Evolutionary conservation across 2,888 invertebrate species (phyloP), one percentile per base, ranked within the genome.

Genomic region (Philopedon plagiatum): DNA sequence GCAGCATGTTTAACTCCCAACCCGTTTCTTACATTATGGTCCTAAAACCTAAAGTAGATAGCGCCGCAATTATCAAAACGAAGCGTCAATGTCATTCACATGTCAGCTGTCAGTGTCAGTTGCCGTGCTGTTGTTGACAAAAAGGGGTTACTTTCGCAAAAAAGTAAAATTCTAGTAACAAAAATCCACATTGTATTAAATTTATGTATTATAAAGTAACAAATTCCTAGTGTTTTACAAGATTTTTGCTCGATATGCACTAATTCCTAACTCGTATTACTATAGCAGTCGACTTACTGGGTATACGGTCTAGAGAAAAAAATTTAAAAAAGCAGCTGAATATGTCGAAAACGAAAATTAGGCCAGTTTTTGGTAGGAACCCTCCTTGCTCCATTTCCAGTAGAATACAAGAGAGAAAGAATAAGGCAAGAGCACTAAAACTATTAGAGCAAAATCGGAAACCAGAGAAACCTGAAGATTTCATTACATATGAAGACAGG

Each of bases 381-480:
- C 94, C 95, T 60, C 90, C 94, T n/a, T 94, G 94, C 83, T 93
- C 94, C 73, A 88, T 91, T 78, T 87, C 87, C 49, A 88, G 88
- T 74, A 90, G 95, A 76, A 86, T 95, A 61, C 93, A 94, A 78
- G 94, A 95, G 78, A 89, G 94, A 71, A 87, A 89, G 76, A 90
- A 90, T 0, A 91, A 91, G 82, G 90, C 89, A 4, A 90, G 89
- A 82, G 91, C 90, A 57, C 80, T 88, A 73, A 88, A 88, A 87
- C 87, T 91, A 86, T 87, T 70, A 29, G 94, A 94, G 82, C 90
- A 93, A 78, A 91, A 91, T 76, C 86, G 94, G 44, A 94, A 94
- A 81, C 92, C 95, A 0, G 95, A 95, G 77, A 95, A 95, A 81
- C 94, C 94, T 0, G 95, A 96, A 82, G 96, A 96, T 86, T 96